Evolutionary conservation across 2,888 invertebrate species (phyloP).

Genomic region (Lasius platythorax): DNA sequence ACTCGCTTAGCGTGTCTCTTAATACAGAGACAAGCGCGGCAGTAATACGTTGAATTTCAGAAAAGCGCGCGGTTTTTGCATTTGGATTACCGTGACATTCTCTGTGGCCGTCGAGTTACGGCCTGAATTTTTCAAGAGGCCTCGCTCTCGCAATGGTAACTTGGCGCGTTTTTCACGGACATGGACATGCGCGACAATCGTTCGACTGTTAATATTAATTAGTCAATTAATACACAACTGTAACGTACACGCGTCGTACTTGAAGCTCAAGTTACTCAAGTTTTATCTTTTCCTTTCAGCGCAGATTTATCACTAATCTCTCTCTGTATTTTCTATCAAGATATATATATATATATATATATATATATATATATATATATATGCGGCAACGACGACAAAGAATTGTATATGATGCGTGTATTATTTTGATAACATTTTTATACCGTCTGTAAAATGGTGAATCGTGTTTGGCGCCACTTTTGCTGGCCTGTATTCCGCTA

Average conservation of each 20-base stretch:
- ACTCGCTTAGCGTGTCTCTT: slow-evolving; percentile 74
- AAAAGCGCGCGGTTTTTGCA: slow-evolving; percentile 68
- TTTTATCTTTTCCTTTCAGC: slow-evolving; percentile 25
- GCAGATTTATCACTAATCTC: slow-evolving; percentile 21
- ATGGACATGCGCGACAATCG: slow-evolving; percentile 41
- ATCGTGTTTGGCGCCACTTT: neutral
- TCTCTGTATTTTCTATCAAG: neutral
- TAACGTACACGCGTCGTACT: slow-evolving; percentile 8
- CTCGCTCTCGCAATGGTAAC: slow-evolving; percentile 39
- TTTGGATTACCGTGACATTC: slow-evolving; percentile 56
- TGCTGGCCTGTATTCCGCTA: slow-evolving; percentile 1
- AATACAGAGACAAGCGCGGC: slow-evolving; percentile 65
- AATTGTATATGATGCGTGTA: neutral
- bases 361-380: too few relatives aligned
- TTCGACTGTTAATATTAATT: slow-evolving; percentile 55
- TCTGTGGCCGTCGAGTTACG: slow-evolving; percentile 28
- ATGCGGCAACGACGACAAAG: neutral
- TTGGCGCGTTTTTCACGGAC: slow-evolving; percentile 53
- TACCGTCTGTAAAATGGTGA: neutral
- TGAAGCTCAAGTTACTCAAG: slow-evolving; percentile 36
- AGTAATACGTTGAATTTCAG: slow-evolving; percentile 67
- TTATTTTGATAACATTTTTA: slow-evolving; percentile 7
- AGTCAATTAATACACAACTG: slow-evolving; percentile 46
- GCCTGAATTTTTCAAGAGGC: slow-evolving; percentile 52
- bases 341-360: too few relatives aligned